Base-by-base conservation (phyloP, 2,888 invertebrate genomes). In the Apomyelois bistriatella region DNA sequence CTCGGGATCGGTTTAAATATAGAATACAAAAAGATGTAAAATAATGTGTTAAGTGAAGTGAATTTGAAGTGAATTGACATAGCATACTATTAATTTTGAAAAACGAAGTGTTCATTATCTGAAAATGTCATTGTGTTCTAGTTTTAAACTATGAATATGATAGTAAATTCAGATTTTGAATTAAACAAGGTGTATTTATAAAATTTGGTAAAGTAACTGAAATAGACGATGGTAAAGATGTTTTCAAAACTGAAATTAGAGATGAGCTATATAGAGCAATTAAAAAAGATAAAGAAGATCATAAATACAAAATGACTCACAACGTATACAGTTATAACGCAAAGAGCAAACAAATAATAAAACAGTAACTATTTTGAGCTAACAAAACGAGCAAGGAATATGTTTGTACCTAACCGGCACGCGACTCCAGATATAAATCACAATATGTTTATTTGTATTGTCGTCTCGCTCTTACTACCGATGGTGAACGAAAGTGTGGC, bases 371-470 rank as follows among this genome's bases (percentile, higher is more conserved):
- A 84, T 83, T 83, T 83, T 67, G 72, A 82, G 83, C 74, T 67
- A 70, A 74, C 79, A 82, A 82, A 82, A 78, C 71, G 70, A 78
- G 69, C 65, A 76, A 75, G 69, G 72, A 69, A 67, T 70, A 76
- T 85, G 87, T 77, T 88, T 89, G 87, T 84, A 70, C 71, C 81
- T 70, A 72, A 72, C 73, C 80, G 82, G 82, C 85, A 83, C 82
- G 82, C 85, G 82, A 82, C 82, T 76, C 70, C 76, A 70, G 74
- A 79, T 79, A 81, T 85, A 82, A 83, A 81, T 79, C 84, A 82
- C 74, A 80, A 81, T 71, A 73, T 87, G 85, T 89, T 89, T 89
- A 88, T 89, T 88, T 88, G 76, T 86, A 72, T 86, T 72, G 82
- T 81, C 60, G 61, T 90, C 82, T 88, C 86, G 57, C 82, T 90